Base-by-base conservation (phyloP, 2,888 invertebrate genomes). In the Tineola bisselliella region DNA sequence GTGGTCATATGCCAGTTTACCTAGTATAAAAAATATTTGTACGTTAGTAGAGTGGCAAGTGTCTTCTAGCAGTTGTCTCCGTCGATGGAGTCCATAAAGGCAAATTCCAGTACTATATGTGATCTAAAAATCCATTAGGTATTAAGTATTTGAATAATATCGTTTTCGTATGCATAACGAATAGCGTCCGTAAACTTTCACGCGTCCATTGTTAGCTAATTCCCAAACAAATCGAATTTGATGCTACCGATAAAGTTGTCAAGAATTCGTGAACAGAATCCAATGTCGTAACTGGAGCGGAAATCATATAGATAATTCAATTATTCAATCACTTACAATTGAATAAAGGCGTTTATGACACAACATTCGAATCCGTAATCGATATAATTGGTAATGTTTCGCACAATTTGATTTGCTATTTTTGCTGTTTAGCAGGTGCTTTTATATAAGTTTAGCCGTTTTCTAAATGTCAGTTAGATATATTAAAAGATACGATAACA, bases 151-250 rank as follows among this genome's bases (percentile, higher is more conserved):
- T n/a, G n/a, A n/a, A n/a, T n/a, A n/a, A n/a, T n/a, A n/a, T n/a
- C 10, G n/a, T 38, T 38, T 38, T 38, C 38, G 38, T 38, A 48
- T 48, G 6, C 48, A 48, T 48, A 8, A n/a, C 13, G 15, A 17
- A 17, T 43, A 52, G 60, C 25, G 63, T 31, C 31, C 48, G 44
- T 18, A 30, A 64, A 79, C 81, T 81, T 81, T 81, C 81, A 77
- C 80, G 48, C 71, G 63, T 58, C 63, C 62, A 64, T 63, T 64
- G 66, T 65, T 68, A 65, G 70, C 73, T 73, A 73, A 74, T 74
- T 74, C 73, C 71, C 63, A 62, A 63, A 64, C 67, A 60, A 65
- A 67, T 62, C 64, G 66, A 69, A 67, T 64, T 63, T 61, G 63
- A 63, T 63, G n/a, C n/a, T 25, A 61, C 62, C 68, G 74, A 72